A percentile compares a stretch with the other conserved stretches of the same genome.
Conservation (phyloP, 2,888 invertebrate species). For the Tuta absoluta region DNA sequence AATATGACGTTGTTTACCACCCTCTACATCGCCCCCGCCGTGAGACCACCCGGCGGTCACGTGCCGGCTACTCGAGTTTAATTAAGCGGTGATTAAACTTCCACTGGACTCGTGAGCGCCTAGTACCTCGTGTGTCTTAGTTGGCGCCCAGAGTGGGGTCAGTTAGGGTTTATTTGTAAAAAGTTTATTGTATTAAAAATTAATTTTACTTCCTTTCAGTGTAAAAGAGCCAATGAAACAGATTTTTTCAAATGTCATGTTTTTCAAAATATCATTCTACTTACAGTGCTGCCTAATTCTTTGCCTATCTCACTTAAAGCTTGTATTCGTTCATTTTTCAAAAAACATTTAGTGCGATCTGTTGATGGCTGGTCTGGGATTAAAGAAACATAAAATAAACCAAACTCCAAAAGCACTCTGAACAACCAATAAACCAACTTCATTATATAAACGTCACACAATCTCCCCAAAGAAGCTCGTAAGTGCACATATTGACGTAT, state of each 20-base stretch:
- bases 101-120: constrained; percentile 35
- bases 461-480: constrained; percentile 41
- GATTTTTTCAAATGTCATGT: too few species aligned
- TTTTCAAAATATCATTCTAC: too few species aligned
- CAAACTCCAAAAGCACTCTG: background rate
- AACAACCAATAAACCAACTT: constrained; percentile 32
- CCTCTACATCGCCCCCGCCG: background rate
- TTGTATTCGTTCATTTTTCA: too few species aligned
- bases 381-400: background rate
- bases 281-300: too few species aligned
- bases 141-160: constrained; percentile 49
- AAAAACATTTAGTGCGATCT: too few species aligned
- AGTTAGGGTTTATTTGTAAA: background rate
- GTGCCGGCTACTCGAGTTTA: constrained; percentile 58
- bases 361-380: background rate
- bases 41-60: constrained; percentile 47
- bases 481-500: constrained; percentile 46
- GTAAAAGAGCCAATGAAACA: too few species aligned
- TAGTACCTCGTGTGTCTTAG: constrained; percentile 28
- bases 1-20: constrained; percentile 11
- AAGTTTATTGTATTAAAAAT: background rate
- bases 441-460: constrained; percentile 46
- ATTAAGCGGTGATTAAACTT: constrained; percentile 68
- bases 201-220: too few species aligned
- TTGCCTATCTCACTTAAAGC: too few species aligned